Evolutionary conservation across 2,113 vertebrate species (phyloP).

Genomic region (Protobothrops mucrosquamatus): DNA sequence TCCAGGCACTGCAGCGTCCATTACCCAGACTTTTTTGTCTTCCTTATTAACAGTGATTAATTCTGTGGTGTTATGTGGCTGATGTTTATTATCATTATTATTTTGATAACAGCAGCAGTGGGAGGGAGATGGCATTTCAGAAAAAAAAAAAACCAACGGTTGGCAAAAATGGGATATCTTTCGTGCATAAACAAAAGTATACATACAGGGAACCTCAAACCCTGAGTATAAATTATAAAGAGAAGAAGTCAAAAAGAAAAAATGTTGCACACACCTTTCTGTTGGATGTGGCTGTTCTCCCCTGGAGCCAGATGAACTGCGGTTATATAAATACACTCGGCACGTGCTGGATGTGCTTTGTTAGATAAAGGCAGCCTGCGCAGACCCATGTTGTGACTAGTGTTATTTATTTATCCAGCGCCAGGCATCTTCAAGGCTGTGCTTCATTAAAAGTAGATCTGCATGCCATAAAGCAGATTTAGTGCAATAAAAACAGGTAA

Average conservation of each 20-base stretch:
- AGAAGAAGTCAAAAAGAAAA: neutral
- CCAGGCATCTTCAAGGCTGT: neutral
- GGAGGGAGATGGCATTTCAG: neutral
- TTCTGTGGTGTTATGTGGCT: too few relatives aligned
- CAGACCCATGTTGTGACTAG: neutral
- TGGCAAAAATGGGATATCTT: neutral
- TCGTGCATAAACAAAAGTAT: neutral
- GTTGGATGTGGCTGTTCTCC: neutral
- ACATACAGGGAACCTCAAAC: neutral
- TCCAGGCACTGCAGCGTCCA: too few relatives aligned
- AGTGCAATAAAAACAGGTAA: neutral
- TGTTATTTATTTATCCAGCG: neutral
- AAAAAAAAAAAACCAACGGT: neutral
- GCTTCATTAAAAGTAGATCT: neutral
- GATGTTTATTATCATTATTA: neutral
- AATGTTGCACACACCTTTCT: neutral
- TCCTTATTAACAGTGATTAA: too few relatives aligned
- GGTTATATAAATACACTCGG: neutral
- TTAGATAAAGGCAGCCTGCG: neutral
- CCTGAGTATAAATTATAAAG: neutral
- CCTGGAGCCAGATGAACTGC: neutral
- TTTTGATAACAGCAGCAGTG: neutral
- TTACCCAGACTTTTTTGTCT: too few relatives aligned
- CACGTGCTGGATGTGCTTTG: neutral
- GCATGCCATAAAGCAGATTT: neutral